These are phyloP conservation scores for Tinamus major DNA, from an alignment of 2,797 vertebrate genomes.

Conservation along the genomic window DNA sequence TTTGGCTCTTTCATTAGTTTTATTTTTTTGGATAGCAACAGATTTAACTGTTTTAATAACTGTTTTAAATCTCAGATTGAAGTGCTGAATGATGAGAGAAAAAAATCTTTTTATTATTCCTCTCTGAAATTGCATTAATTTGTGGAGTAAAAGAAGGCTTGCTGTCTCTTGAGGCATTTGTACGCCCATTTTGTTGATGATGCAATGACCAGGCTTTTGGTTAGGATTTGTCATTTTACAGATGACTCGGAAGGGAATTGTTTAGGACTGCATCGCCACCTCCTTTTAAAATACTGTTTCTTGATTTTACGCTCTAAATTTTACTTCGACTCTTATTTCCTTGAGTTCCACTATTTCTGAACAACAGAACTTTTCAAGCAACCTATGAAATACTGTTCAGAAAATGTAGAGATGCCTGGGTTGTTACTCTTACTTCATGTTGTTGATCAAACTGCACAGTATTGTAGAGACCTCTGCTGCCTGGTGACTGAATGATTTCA, in stretches of 20 bases:
- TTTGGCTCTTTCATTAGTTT: slow-evolving; percentile 14
- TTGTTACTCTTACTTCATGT: background rate
- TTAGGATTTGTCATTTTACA: background rate
- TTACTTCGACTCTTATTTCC: background rate
- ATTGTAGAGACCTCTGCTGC: background rate
- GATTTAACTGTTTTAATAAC: slow-evolving; percentile 12
- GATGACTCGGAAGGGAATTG: background rate
- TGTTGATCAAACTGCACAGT: background rate
- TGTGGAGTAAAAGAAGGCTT: background rate
- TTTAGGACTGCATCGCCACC: background rate
- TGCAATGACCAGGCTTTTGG: background rate
- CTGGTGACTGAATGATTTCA: background rate
- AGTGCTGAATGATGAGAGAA: background rate
- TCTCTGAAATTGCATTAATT: background rate
- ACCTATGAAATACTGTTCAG: background rate
- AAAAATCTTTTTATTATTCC: background rate
- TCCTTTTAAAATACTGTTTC: background rate
- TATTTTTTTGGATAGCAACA: slow-evolving; percentile 16
- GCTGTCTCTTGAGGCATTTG: background rate
- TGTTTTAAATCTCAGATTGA: background rate
- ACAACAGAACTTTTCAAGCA: background rate
- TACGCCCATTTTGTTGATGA: background rate
- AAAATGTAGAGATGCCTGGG: background rate
- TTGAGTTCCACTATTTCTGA: background rate
- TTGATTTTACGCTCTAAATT: background rate